These are phyloP conservation scores for Mixornis gularis DNA, from an alignment of 2,113 vertebrate genomes.

Conservation along the genomic window DNA sequence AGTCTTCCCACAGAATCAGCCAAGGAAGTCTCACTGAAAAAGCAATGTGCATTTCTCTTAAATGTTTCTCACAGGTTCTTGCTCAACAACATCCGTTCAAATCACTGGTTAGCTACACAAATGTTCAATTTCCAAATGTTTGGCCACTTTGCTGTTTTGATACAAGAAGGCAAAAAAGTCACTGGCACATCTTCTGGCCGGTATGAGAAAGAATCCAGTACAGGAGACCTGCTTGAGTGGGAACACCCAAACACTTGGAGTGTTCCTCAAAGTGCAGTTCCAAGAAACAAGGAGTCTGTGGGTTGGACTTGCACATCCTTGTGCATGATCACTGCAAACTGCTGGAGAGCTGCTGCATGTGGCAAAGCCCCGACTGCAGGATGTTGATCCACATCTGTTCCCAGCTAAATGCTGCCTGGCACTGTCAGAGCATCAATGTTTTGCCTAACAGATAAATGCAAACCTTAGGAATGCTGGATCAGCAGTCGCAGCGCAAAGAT, in stretches of 20 bases:
- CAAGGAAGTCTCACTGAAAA: background rate
- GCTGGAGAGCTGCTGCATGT: background rate
- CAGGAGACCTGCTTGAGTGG: background rate
- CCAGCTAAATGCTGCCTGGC: background rate
- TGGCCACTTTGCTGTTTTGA: background rate
- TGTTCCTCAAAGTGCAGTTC: background rate
- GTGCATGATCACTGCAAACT: background rate
- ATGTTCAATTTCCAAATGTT: background rate
- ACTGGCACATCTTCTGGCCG: background rate
- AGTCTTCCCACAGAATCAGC: background rate
- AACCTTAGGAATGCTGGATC: background rate
- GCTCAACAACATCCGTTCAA: background rate
- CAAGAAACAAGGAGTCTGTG: background rate
- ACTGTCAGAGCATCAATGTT: background rate
- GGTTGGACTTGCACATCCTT: background rate
- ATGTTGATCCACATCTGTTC: background rate
- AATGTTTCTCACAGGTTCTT: background rate
- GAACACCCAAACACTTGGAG: background rate
- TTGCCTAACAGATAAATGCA: background rate
- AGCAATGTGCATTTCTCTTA: background rate
- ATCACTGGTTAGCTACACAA: background rate
- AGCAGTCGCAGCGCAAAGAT: background rate
- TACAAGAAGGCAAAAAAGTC: background rate
- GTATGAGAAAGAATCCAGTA: background rate
- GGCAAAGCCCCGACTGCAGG: rapidly evolving